phyloP scores from a whole-genome alignment of 2,113 vertebrate species.

The Heteronetta atricapilla region DNA sequence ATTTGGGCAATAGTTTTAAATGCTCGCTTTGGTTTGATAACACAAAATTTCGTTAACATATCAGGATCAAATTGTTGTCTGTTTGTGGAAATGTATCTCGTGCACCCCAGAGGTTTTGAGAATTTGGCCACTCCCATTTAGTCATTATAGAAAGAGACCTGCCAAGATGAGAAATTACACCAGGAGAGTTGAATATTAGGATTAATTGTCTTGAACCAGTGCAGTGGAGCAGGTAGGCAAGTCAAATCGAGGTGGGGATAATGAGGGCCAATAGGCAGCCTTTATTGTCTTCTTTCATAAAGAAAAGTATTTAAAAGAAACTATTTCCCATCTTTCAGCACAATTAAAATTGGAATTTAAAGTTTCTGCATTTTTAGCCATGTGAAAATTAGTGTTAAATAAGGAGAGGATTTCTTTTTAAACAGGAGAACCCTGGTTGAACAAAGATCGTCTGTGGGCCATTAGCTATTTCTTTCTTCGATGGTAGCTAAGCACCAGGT shows the following conservation, averaged over 20 bases:
- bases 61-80: slow-evolving; percentile 68
- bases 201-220: slow-evolving; percentile 99
- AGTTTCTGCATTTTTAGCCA: slow-evolving; percentile 62
- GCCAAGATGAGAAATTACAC: slow-evolving; percentile 98
- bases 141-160: slow-evolving; percentile 92
- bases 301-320: slow-evolving; percentile 77
- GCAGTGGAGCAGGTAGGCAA: slow-evolving; percentile 88
- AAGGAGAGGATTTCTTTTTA: slow-evolving; percentile 55
- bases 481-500: not conserved
- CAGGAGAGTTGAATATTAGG: slow-evolving; percentile 93
- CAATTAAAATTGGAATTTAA: slow-evolving; percentile 66
- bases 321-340: slow-evolving; percentile 71
- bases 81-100: slow-evolving; percentile 70
- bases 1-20: slow-evolving; percentile 15
- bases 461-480: not conserved
- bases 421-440: slow-evolving; percentile 19
- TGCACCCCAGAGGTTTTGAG: slow-evolving; percentile 78
- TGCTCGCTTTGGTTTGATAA: not conserved
- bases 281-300: slow-evolving; percentile 83
- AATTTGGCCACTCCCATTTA: slow-evolving; percentile 85
- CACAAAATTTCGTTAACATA: slow-evolving; percentile 21
- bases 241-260: slow-evolving; percentile 88
- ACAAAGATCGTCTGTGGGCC: not conserved
- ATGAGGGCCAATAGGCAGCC: slow-evolving; percentile 83
- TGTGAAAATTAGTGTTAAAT: slow-evolving; percentile 69